Conservation (phyloP, 2,113 vertebrate species). For the Proterorhinus semilunaris region DNA sequence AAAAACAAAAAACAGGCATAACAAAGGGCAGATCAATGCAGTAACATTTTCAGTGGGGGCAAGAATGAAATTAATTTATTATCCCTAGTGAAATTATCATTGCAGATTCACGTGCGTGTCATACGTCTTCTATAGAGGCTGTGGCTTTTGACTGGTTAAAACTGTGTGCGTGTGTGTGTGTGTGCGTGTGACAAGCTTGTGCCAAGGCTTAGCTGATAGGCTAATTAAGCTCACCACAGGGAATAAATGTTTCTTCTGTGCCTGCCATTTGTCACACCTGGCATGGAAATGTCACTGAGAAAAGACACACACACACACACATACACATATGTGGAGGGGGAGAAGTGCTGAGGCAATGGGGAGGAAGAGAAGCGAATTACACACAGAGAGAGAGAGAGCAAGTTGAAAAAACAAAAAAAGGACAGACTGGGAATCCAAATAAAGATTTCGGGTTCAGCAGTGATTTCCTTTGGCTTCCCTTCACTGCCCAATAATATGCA, state of each 20-base stretch:
- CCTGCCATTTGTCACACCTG: conserved; percentile 80
- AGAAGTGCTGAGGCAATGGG: conserved; percentile 52
- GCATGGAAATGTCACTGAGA: conserved; percentile 71
- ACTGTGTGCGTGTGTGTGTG: conserved; percentile 18
- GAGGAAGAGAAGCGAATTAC: conserved; percentile 40
- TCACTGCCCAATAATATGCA: too few species aligned
- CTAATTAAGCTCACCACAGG: conserved; percentile 79
- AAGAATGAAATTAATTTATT: conserved; percentile 59
- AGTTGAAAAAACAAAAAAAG: not conserved
- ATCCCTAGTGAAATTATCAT: conserved; percentile 55
- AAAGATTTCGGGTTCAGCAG: too few species aligned
- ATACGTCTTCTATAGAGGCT: conserved; percentile 41
- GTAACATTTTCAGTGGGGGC: conserved; percentile 9
- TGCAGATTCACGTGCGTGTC: conserved; percentile 31
- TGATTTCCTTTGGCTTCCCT: too few species aligned
- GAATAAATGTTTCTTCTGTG: conserved; percentile 76
- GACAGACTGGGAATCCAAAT: too few species aligned
- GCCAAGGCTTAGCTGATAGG: conserved; percentile 77
- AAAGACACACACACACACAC: conserved; percentile 38
- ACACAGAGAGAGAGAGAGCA: not conserved
- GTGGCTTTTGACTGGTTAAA: conserved; percentile 44
- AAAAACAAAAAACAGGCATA: not conserved
- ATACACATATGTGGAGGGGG: conserved; percentile 11
- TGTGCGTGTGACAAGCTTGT: conserved; percentile 51
- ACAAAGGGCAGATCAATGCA: not conserved